Evolutionary conservation across 2,113 vertebrate genomes (phyloP), one percentile per base, ranked within the genome.

Genomic region (Platichthys flesus): DNA sequence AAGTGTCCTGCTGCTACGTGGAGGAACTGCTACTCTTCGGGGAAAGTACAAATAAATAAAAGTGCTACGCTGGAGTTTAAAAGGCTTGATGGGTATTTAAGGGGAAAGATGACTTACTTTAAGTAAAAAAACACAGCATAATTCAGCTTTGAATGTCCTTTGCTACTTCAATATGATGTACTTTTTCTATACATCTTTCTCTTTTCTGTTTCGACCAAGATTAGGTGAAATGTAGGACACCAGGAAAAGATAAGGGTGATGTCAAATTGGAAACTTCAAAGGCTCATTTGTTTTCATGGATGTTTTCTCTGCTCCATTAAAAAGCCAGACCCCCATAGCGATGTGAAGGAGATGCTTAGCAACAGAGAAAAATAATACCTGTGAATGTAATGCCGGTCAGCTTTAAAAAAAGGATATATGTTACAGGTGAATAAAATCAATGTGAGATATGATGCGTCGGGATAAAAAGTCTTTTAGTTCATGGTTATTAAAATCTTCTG

Each of bases 1-100:
- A 2, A 71, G n/a, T 40, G 42, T 79, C 65, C 76, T 55, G 78
- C 81, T 69, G 57, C 82, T 70, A 23, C 31, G 70, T 80, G 60
- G 70, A 77, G 51, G 47, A 76, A 63, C 71, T 85, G 87, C 87
- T 91, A 91, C 88, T 89, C 74, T 85, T 42, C 59, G 62, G 71
- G 81, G 60, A 77, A 69, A 74, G 71, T 85, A 89, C 40, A 83
- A 86, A 91, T 84, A 85, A 91, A 91, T 88, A 88, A 92, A 92
- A 91, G 92, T 93, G 92, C 91, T 92, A 92, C 85, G 8, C 65
- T 85, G 82, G 82, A 67, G 49, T 78, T 83, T 78, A 72, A 87
- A 88, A 91, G 86, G 88, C 83, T 83, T 78, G 57, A 71, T 23
- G 73, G 82, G 71, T 79, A 71, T 67, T 47, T 63, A 35, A 71